Evolutionary conservation across 2,797 vertebrate genomes (phyloP).

Genomic region (Cottoperca gobio): DNA sequence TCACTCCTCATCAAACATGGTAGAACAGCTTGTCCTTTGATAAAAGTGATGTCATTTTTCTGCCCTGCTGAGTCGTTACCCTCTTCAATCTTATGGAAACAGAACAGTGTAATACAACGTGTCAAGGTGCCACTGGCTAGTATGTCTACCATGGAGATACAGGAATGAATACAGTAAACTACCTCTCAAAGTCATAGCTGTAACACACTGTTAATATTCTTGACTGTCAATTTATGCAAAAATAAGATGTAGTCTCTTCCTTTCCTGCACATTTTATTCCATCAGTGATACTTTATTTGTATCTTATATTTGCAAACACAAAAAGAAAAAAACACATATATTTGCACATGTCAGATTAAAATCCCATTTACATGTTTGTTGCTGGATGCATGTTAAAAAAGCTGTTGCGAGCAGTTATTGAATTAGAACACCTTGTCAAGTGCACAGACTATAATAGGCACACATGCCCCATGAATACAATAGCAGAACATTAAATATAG

Average conservation of each 20-base stretch:
- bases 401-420: not conserved
- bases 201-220: not conserved
- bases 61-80: conserved; percentile 25
- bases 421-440: conserved; percentile 6
- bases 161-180: not conserved
- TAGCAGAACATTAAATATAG: not conserved
- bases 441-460: conserved; percentile 5
- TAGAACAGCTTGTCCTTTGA: conserved; percentile 49
- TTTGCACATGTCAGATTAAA: not conserved
- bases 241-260: not conserved
- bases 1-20: conserved; percentile 49
- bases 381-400: conserved; percentile 1
- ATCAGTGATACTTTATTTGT: not conserved
- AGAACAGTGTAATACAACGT: conserved; percentile 18
- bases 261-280: not conserved
- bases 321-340: not conserved
- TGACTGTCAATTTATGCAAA: not conserved
- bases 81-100: conserved; percentile 20
- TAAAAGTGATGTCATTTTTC: conserved; percentile 46
- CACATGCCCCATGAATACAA: conserved; percentile 14
- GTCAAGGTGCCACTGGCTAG: conserved; percentile 10
- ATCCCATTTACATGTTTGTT: conserved; percentile 9
- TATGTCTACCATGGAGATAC: not conserved
- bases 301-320: not conserved
- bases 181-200: not conserved